Evolutionary conservation across 2,888 invertebrate genomes (phyloP), one percentile per base, ranked within the genome.

Genomic region (Melitaea athalia): DNA sequence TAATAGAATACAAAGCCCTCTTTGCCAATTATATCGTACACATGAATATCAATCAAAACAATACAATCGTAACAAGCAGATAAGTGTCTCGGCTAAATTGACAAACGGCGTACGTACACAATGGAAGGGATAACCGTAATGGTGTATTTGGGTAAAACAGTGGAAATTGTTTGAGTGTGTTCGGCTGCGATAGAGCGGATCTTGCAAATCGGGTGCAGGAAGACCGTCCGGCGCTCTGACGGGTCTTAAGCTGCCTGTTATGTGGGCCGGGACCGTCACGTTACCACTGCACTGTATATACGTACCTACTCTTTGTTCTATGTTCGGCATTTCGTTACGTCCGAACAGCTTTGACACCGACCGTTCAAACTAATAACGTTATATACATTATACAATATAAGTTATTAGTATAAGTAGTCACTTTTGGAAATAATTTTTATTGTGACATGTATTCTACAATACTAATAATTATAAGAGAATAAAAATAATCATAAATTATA

Each of bases 161-260:
- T 79, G 76, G 77, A 76, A 81, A 82, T 81, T 78, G 83, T 83
- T 80, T 73, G 78, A 75, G 83, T 78, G 84, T 87, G 85, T 81
- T 82, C 76, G 78, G 76, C 74, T 78, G 83, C 83, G 88, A 88
- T 88, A 89, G 85, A 87, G 84, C 79, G 84, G 87, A 87, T 87
- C 87, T 87, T 86, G 87, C 87, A 87, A 88, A 89, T 89, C 85
- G 85, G 70, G 76, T 76, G 76, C 77, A 76, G 77, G 76, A 79
- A 78, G 78, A 78, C 79, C 78, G 76, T 73, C 78, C 79, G 74
- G 77, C 78, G 79, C 77, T 77, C 82, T 78, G 76, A 68, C 76
- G 77, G 77, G 79, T 84, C 84, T 82, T 85, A 86, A 87, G 84
- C 86, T 78, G 84, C 77, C 81, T 84, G 82, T 84, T 84, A 86